phyloP scores from a whole-genome alignment of 2,113 vertebrate genomes.

The Podocnemis expansa region DNA sequence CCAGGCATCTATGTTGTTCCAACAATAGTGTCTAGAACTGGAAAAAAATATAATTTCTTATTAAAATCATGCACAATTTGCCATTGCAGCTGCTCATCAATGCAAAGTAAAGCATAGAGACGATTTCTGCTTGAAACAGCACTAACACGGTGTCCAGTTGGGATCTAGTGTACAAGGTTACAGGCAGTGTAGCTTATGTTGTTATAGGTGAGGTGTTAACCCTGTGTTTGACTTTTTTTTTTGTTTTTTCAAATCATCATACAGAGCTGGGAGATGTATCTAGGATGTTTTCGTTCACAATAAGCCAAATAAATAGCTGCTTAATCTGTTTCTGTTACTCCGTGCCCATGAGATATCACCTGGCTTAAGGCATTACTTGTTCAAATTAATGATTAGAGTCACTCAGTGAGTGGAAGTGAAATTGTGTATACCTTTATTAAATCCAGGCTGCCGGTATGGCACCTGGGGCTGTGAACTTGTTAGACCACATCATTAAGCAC shows the following conservation, averaged over 20 bases:
- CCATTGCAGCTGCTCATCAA: background rate
- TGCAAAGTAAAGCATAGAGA: background rate
- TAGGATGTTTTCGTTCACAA: rapidly evolving
- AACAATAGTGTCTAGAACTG: background rate
- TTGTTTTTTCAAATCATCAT: background rate
- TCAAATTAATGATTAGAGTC: background rate
- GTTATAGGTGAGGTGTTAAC: background rate
- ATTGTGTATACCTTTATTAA: background rate
- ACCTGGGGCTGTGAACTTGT: rapidly evolving
- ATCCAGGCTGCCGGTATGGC: background rate
- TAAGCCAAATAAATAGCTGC: background rate
- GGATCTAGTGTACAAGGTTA: background rate
- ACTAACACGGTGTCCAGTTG: background rate
- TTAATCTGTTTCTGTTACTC: background rate
- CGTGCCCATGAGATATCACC: background rate
- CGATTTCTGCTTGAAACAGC: background rate
- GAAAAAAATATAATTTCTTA: background rate
- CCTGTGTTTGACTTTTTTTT: background rate
- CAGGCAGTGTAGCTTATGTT: background rate
- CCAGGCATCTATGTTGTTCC: background rate
- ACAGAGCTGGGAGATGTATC: background rate
- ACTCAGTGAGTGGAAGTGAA: background rate
- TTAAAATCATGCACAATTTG: background rate
- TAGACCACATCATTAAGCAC: background rate
- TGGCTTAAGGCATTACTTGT: background rate